Evolutionary conservation across 2,888 invertebrate species (phyloP).

Genomic region (Latrodectus elegans): DNA sequence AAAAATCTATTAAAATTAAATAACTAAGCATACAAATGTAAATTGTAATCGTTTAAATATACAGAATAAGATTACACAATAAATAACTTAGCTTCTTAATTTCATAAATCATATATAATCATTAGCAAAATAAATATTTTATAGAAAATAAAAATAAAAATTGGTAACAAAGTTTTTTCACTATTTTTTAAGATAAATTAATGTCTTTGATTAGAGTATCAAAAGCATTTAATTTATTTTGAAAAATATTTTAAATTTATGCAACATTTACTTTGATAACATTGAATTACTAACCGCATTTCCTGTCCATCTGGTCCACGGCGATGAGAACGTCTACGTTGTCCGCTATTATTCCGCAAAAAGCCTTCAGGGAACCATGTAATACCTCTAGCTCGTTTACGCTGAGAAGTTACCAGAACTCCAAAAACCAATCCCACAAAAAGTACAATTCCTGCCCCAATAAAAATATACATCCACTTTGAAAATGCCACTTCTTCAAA

Average conservation of each 20-base stretch:
- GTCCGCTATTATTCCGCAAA: slow-evolving; percentile 79
- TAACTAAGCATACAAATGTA: no score
- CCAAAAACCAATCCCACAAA: slow-evolving; percentile 80
- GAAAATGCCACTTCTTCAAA: slow-evolving; percentile 15
- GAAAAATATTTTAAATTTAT: background rate
- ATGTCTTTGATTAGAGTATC: background rate
- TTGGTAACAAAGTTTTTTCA: no score
- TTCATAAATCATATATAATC: no score
- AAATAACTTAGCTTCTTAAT: no score
- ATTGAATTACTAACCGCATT: slow-evolving; percentile 82
- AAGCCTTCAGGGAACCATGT: slow-evolving; percentile 99
- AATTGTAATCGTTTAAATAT: no score
- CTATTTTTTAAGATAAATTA: background rate
- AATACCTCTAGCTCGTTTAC: slow-evolving; percentile 88
- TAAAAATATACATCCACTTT: slow-evolving; percentile 71
- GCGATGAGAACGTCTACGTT: slow-evolving; percentile 82
- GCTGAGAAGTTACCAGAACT: slow-evolving; percentile 87
- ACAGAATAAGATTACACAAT: no score
- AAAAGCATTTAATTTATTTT: background rate
- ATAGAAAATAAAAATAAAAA: no score
- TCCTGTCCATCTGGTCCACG: slow-evolving; percentile 96
- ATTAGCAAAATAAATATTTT: no score
- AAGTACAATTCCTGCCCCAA: slow-evolving; percentile 76
- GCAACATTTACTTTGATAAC: background rate
- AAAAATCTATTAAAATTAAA: no score